phyloP scores from a whole-genome alignment of 2,888 invertebrate species.

The Thecocarcelia acutangulata region DNA sequence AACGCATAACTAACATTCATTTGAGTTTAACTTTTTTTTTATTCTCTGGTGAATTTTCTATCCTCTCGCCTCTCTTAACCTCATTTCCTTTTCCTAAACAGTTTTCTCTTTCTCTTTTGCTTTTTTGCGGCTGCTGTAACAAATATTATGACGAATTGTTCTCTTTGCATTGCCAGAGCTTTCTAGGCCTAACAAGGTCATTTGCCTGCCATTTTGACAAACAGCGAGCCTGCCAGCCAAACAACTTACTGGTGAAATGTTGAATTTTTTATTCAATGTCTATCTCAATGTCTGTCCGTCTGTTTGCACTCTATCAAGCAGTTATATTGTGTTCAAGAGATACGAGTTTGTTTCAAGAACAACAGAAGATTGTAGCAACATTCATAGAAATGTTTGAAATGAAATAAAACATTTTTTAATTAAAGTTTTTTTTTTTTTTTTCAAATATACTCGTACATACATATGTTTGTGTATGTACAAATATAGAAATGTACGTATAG shows the following conservation, averaged over 20 bases:
- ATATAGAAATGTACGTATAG: no score
- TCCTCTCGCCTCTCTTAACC: constrained; percentile 36
- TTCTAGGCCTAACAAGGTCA: constrained; percentile 62
- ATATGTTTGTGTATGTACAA: no score
- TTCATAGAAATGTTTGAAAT: constrained; percentile 9
- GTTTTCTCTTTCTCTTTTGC: background rate
- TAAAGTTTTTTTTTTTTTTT: constrained; percentile 48
- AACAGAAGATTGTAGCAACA: constrained; percentile 7
- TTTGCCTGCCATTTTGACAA: constrained; percentile 33
- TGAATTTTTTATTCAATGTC: constrained; percentile 14
- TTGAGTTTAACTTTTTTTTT: background rate
- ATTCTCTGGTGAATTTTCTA: background rate
- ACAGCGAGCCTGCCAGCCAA: background rate
- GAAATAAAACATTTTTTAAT: constrained; percentile 60
- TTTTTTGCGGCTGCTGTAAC: background rate
- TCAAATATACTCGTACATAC: no score
- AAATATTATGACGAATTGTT: constrained; percentile 18
- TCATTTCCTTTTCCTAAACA: constrained; percentile 44
- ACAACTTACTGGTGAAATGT: constrained; percentile 10
- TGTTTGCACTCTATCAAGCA: no score
- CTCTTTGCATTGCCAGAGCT: constrained; percentile 7
- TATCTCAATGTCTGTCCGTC: constrained; percentile 10
- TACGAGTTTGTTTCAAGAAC: constrained; percentile 3
- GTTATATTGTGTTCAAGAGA: background rate
- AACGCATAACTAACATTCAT: constrained; percentile 20